Base-by-base conservation (phyloP, 2,113 vertebrate species). In the Hassar affinis region DNA sequence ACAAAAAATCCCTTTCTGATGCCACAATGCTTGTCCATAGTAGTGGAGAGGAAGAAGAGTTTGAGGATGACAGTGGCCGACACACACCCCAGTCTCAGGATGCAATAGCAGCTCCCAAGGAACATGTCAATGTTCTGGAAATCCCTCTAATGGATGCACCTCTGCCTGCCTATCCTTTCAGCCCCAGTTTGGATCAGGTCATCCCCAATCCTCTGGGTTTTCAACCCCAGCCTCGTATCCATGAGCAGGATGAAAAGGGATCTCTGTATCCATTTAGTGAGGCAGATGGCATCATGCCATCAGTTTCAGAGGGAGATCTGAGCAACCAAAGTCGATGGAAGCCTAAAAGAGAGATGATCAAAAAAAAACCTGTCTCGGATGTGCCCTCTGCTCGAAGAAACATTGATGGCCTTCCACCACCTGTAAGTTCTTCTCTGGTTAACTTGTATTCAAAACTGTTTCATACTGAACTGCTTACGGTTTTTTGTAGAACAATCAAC, bases 1-100 rank as follows among this genome's bases (percentile, higher is more conserved):
- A 99, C 88, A 96, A 96, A 86, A 99, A 99, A 87, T 98, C 96
- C 0, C 94, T 97, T 10, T 99, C 97, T 0, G 96, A 99, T 18
- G 98, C 98, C 85, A 99, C 97, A 74, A 97, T 99, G 98, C 93
- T 99, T 85, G 96, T 99, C 75, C 98, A 98, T 88, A 99, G 98
- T 84, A 99, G 98, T 0, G 97, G 96, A 9, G 98, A 99, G 57
- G 97, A 99, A 18, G 97, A 99, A 69, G 97, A 97, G 83, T 95
- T 96, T 64, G 97, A 97, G 74, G 96, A 96, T 0, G 94, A 95
- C 1, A 81, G 86, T 4, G 93, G 92, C 4, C 84, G 93, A 4
- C 89, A 85, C 81, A 91, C 92, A 2, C 89, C 91, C 0, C 93
- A 93, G 49, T 92, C 93, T 42, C 93, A 89, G 49, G 92, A 94